Evolutionary conservation across 2,113 vertebrate species (phyloP), one percentile per base, ranked within the genome.

Genomic region (Psettodes erumei): DNA sequence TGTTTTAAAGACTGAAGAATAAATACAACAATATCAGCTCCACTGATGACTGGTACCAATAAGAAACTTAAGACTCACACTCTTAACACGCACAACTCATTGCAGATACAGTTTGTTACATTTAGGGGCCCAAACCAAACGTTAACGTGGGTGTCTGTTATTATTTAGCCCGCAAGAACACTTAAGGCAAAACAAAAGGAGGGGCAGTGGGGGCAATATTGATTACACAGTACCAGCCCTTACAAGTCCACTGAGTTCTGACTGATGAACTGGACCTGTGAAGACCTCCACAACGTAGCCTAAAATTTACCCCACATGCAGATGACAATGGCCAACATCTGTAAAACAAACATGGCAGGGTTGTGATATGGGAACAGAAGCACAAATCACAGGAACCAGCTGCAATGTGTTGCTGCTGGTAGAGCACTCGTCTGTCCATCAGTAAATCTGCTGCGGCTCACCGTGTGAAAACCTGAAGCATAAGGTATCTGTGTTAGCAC

Each of bases 401-500:
- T 65, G 21, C 30, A 10, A 68, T 69, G n/a, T 61, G 53, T 42
- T 3, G 25, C 2, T 28, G 30, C 8, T 37, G 15, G 25, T n/a
- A 0, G 18, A 50, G n/a, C 16, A 1, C 25, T 45, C 9, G 19
- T 56, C 27, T 3, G 3, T 56, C n/a, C n/a, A 25, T n/a, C 15
- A 10, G 12, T 33, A 12, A 56, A 19, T 16, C 23, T 1, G 23
- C n/a, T 16, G 15, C 6, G 9, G 16, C 25, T 59, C 68, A 27
- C 28, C 18, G 0, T 23, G 18, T 28, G 6, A 38, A 12, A 23
- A 42, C 3, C 32, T 3, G 1, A 5, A 42, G 11, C n/a, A n/a
- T n/a, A n/a, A n/a, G n/a, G n/a, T 11, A 0, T 35, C 28, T 43
- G 8, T n/a, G 6, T 37, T 19, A 0, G 0, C 13, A 18, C 10